Percentiles rank a stretch among this genome's conserved stretches.
Evolutionary conservation across 2,888 invertebrate species (phyloP).

Genomic region (Hesperia comma): DNA sequence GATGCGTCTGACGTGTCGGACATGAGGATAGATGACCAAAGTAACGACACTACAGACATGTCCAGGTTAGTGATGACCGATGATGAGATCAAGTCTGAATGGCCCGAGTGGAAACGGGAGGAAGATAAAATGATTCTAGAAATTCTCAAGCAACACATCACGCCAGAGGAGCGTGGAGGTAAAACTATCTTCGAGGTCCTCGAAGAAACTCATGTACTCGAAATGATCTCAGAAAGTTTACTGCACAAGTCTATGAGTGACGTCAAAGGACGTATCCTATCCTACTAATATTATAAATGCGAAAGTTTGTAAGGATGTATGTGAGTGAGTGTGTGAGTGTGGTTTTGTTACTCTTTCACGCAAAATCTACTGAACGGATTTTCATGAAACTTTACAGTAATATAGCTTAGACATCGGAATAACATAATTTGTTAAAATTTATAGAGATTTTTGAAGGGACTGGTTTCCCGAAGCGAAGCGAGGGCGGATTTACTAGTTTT

Average conservation of each 20-base stretch:
- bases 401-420: too few species aligned
- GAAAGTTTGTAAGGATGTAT: too few species aligned
- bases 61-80: constrained; percentile 55
- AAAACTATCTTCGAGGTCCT: constrained; percentile 63
- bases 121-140: constrained; percentile 92
- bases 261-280: constrained; percentile 84
- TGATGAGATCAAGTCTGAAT: constrained; percentile 54
- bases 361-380: too few species aligned
- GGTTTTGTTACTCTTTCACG: too few species aligned
- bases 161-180: constrained; percentile 82
- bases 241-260: constrained; percentile 75
- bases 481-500: too few species aligned
- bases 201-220: constrained; percentile 70
- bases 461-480: too few species aligned
- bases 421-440: too few species aligned
- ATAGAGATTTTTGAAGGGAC: too few species aligned
- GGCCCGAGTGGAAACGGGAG: constrained; percentile 87
- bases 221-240: constrained; percentile 73
- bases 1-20: neutral
- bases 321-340: too few species aligned
- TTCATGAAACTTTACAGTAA: too few species aligned
- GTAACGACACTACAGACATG: constrained; percentile 43
- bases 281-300: too few species aligned
- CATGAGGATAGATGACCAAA: neutral
- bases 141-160: constrained; percentile 86